A percentile compares a stretch with the other conserved stretches of the same genome.
phyloP scores from a whole-genome alignment of 92 coral and sea anemone species.

The Bergia sp. region DNA sequence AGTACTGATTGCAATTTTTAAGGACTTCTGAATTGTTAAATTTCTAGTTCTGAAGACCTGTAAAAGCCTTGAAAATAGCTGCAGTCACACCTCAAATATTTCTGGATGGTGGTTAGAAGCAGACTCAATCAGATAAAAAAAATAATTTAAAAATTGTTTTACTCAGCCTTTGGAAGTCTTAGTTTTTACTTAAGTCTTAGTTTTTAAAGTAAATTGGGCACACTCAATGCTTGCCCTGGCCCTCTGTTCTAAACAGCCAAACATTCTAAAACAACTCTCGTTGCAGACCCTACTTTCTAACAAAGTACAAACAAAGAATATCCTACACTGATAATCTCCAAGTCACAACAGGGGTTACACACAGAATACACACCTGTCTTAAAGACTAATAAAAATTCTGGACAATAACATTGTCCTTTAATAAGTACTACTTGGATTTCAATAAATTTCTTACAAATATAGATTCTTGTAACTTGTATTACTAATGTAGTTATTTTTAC shows the following conservation, averaged over 20 bases:
- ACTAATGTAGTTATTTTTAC: constrained; percentile 17
- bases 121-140: neutral
- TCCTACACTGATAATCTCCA: neutral
- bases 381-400: constrained; percentile 41
- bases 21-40: too few relatives aligned
- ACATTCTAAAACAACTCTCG: neutral
- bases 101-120: neutral
- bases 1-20: too few relatives aligned
- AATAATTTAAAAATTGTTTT: too few relatives aligned
- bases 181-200: too few relatives aligned
- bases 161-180: neutral
- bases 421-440: constrained; percentile 11
- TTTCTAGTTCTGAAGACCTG: too few relatives aligned
- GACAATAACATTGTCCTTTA: constrained; percentile 20
- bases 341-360: constrained; percentile 15
- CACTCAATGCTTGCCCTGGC: neutral
- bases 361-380: constrained; percentile 35
- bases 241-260: neutral
- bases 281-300: neutral
- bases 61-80: too few relatives aligned
- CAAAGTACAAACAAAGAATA: neutral
- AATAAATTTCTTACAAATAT: constrained; percentile 50
- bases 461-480: constrained; percentile 21
- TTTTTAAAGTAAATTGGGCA: neutral
- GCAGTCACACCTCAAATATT: neutral